Evolutionary conservation across 2,113 vertebrate species (phyloP).

Genomic region (Chinchilla lanigera): DNA sequence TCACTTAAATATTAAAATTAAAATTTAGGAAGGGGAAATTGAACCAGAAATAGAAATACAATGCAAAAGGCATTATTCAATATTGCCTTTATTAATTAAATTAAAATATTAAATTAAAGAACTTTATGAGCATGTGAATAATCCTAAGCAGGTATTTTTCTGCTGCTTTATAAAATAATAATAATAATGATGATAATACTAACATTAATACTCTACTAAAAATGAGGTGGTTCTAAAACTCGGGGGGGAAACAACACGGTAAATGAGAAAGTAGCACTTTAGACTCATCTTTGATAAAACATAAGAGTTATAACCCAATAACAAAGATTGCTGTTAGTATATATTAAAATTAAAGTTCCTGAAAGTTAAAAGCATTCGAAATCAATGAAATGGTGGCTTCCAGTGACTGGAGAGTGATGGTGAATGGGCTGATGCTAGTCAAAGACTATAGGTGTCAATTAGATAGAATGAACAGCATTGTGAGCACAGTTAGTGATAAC

Average conservation of each 20-base stretch:
- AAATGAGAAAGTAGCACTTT: not conserved
- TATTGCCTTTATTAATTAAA: too few relatives aligned
- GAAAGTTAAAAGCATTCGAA: not conserved
- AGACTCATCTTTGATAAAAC: not conserved
- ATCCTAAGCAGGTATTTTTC: not conserved
- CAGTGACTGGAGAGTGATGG: not conserved
- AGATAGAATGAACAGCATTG: not conserved
- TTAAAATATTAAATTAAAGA: not conserved
- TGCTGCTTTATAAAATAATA: not conserved
- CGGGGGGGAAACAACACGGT: not conserved
- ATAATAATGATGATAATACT: not conserved
- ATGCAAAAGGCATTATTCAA: not conserved
- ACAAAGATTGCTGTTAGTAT: not conserved
- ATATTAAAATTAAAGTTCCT: not conserved
- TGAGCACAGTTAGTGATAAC: not conserved
- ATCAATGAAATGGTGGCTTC: not conserved
- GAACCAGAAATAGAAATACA: slow-evolving; percentile 5
- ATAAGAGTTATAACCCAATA: not conserved
- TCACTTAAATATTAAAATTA: not conserved
- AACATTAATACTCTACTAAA: not conserved
- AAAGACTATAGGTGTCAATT: not conserved
- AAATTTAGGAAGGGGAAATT: slow-evolving; percentile 32
- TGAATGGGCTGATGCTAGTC: not conserved
- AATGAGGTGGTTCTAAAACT: not conserved
- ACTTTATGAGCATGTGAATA: not conserved